Evolutionary conservation across 2,113 vertebrate genomes (phyloP), one percentile per base, ranked within the genome.

Genomic region (Coregonus clupeaformis): DNA sequence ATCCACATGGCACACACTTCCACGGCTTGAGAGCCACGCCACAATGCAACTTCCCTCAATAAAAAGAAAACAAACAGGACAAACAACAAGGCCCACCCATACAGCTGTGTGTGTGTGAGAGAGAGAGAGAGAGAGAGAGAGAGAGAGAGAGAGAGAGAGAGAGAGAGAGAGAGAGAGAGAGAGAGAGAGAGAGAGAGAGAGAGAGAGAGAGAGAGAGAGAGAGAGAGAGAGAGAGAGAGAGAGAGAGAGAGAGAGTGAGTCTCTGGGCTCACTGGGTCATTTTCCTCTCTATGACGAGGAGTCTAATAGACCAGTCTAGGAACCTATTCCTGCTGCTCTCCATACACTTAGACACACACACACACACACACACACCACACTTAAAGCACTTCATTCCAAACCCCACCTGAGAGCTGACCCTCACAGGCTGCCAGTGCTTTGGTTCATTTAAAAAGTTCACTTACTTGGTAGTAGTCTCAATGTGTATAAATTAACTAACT

Each of bases 1-100:
- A 95, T 94, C 96, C 97, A 98, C 96, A 96, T 98, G 96, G 95
- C 91, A 90, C 92, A 90, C 91, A 85, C 78, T 87, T 88, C 94
- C 87, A 81, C 64, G 88, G 93, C 92, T 90, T 91, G 89, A 93
- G 94, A 93, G 92, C 81, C 84, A 75, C 85, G 77, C 81, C 22
- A 80, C 77, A 77, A 85, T 77, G 81, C 79, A 90, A 89, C 82
- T 90, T 89, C 79, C 73, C 79, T 72, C 83, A 82, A 86, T 89
- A 84, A 85, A 52, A 89, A 87, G 81, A 81, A 78, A 90, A 89
- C 83, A 87, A 86, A 82, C 77, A 83, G 78, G 84, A 81, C 81
- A 85, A 80, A 89, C 84, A 81, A 88, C 81, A 77, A 80, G 89
- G 84, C 87, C 85, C 86, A 88, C 91, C 85, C 79, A 66, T 84